A percentile compares a stretch with the other conserved stretches of the same genome.
phyloP scores from a whole-genome alignment of 2,113 vertebrate species.

The Elephas maximus region DNA sequence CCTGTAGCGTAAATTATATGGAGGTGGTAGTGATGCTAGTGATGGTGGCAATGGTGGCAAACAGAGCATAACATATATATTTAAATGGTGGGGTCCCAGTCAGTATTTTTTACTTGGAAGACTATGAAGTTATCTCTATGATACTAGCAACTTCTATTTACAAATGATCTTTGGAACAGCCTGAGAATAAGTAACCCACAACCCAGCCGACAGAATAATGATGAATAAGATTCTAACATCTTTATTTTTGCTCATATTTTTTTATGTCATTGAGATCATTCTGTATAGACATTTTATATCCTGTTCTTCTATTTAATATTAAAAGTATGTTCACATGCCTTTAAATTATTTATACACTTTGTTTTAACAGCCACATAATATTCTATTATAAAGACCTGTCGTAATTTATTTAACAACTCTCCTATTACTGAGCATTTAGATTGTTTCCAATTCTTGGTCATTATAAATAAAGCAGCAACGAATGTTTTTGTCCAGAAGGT shows the following conservation, averaged over 20 bases:
- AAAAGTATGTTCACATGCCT: slow-evolving; percentile 32
- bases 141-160: neutral
- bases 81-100: neutral
- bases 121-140: neutral
- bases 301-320: slow-evolving; percentile 45
- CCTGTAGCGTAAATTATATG: neutral
- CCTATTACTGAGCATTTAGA: neutral
- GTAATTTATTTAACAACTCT: slow-evolving; percentile 51
- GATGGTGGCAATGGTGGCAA: neutral
- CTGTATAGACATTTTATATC: slow-evolving; percentile 11
- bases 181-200: neutral
- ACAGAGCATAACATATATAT: neutral
- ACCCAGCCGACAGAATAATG: slow-evolving; percentile 15
- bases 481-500: slow-evolving; percentile 4
- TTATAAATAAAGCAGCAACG: slow-evolving; percentile 38
- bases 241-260: neutral
- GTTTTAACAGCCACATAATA: neutral
- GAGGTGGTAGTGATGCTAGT: neutral
- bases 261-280: slow-evolving; percentile 34
- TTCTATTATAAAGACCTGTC: slow-evolving; percentile 5
- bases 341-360: slow-evolving; percentile 51
- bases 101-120: neutral
- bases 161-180: neutral
- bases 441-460: slow-evolving; percentile 30
- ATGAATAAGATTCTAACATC: neutral